Evolutionary conservation across 1,140 invertebrate species (phyloP), one percentile per base, ranked within the genome.

Genomic region (Heliconius melpomene): DNA sequence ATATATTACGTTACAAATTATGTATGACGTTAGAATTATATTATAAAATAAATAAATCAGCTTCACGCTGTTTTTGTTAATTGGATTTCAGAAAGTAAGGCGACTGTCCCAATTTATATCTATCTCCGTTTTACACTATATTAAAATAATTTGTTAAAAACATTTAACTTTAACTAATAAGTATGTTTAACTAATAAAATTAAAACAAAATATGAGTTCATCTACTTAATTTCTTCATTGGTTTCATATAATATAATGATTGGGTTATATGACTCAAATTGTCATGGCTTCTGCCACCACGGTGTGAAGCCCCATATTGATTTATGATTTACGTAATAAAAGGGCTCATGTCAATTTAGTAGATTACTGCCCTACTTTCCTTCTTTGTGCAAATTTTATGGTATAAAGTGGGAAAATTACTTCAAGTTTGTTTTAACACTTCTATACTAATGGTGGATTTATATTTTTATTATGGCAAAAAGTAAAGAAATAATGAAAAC

Each of bases 291-390:
- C 54, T 26, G 3, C 54, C 8, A 57, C 54, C 8, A 60, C 54
- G n/a, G 54, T 60, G 54, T 23, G 54, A 60, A 40, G 18, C 29
- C 70, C 71, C 29, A 29, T 79, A 82, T 82, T 75, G 80, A 82
- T 82, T 82, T 79, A 23, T 79, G 50, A 72, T 82, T 79, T 76
- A 77, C 54, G 16, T 71, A 76, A 79, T 77, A 40, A 57, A 72
- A 26, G n/a, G 76, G 73, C n/a, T 72, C 54, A 9, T 26, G 32
- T 71, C 70, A 36, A 72, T 29, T 57, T 38, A 75, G 40, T 75
- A 32, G 20, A 60, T 75, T 75, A 60, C 52, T 60, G 52, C 7
- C 74, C 52, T 32, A 75, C 26, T 75, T 75, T 57, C 18, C 7
- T 75, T 7, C n/a, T 60, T 23, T 60, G n/a, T 40, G 54, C 13